Percentiles rank a stretch among this genome's conserved stretches.
Evolutionary conservation across 2,797 vertebrate species (phyloP).

Genomic region (Antrozous pallidus): DNA sequence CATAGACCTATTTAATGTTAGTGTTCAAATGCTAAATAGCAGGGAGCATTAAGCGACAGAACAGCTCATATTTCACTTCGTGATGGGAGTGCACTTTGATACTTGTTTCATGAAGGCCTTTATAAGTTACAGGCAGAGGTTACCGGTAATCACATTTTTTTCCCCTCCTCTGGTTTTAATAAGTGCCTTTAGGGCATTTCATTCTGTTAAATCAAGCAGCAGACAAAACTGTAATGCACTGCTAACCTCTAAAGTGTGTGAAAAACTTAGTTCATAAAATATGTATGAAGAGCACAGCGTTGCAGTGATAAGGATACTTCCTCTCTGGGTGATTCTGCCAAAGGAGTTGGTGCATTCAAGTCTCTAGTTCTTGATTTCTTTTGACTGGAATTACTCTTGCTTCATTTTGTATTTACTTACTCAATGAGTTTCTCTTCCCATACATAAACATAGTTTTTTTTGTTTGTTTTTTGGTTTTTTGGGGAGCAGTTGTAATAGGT

Average conservation of each 20-base stretch:
- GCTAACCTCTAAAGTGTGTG: conserved; percentile 66
- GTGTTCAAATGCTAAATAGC: not conserved
- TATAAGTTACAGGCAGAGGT: conserved; percentile 46
- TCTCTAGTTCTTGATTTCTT: conserved; percentile 66
- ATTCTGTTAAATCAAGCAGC: conserved; percentile 69
- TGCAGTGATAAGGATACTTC: conserved; percentile 65
- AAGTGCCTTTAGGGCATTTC: conserved; percentile 71
- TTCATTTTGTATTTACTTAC: conserved; percentile 70
- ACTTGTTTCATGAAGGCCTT: conserved; percentile 53
- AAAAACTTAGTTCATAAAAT: conserved; percentile 77
- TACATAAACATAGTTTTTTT: conserved; percentile 17
- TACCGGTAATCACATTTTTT: conserved; percentile 52
- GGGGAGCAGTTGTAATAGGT: accelerated
- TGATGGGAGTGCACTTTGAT: conserved; percentile 26
- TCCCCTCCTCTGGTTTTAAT: conserved; percentile 72
- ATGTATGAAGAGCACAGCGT: conserved; percentile 67
- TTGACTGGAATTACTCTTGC: conserved; percentile 48
- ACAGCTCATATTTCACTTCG: not conserved
- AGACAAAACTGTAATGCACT: conserved; percentile 68
- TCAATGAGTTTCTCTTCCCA: conserved; percentile 62
- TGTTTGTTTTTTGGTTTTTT: conserved; percentile 28
- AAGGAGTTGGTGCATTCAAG: conserved; percentile 60
- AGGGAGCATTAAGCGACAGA: not conserved
- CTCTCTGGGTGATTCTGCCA: conserved; percentile 61
- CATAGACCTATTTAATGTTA: not conserved